Base-by-base conservation (phyloP, 2,113 vertebrate genomes). In the Leiothrix lutea region DNA sequence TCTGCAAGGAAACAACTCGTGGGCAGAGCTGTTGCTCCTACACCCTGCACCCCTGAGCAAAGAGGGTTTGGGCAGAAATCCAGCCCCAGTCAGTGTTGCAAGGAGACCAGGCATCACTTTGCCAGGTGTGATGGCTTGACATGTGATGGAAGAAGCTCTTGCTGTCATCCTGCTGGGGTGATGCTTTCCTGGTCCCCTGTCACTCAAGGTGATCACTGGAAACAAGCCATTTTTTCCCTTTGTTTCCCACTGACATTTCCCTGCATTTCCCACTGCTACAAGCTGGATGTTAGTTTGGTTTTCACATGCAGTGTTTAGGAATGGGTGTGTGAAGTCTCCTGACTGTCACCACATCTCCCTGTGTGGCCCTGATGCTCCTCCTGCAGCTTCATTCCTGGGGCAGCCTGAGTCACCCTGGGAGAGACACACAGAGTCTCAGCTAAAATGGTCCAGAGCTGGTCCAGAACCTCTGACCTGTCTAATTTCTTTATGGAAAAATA, bases 1-100 rank as follows among this genome's bases (percentile, higher is more conserved):
- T 35, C 35, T 48, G 15, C 23, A 36, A 36, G 54, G 50, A 47
- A 15, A 25, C 65, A 31, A 6, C 28, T 70, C 24, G 7, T 0
- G 31, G 81, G 60, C 24, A 48, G 53, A 45, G 6, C 0, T 45
- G 60, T 6, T 60, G 44, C 26, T 78, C 36, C 44, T 72, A 44
- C 15, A 19, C 15, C 5, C 33, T 4, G 0, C 16, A 21, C 19
- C 21, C 17, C 42, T 66, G 45, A 61, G 14, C 33, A 53, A 35
- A 50, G 26, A 38, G 29, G 13, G 2, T 85, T 44, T 73, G 66
- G 44, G 71, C 48, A 64, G 78, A 14, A 26, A 24, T 3, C 0
- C 2, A 5, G 33, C 16, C 47, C 9, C 3, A 11, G n/a, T 4
- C 1, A 2, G 38, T 12, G 47, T 1, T 53, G n/a, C 35, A 45